Evolutionary conservation across 2,888 invertebrate genomes (phyloP).

Genomic region (Dioctria rufipes): DNA sequence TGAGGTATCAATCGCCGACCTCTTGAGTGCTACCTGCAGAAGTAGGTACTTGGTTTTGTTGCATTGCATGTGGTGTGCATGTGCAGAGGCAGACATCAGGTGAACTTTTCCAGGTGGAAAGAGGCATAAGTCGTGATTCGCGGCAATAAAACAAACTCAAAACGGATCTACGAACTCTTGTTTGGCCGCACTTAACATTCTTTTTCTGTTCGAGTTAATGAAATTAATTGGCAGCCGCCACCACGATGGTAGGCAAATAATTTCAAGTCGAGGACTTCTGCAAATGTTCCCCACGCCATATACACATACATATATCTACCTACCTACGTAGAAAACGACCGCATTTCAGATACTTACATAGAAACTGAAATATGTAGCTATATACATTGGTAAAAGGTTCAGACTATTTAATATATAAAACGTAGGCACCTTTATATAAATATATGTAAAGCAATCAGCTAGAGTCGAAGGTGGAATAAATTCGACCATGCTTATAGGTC

Average conservation of each 20-base stretch:
- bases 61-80: slow-evolving; percentile 16
- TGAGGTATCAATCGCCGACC: slow-evolving; percentile 38
- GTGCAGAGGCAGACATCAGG: slow-evolving; percentile 16
- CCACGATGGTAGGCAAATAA: slow-evolving; percentile 40
- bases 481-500: background rate
- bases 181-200: slow-evolving; percentile 31
- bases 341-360: no score
- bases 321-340: no score
- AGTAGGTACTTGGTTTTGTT: background rate
- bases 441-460: no score
- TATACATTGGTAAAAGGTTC: no score
- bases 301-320: background rate
- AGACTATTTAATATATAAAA: no score
- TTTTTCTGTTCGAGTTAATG: slow-evolving; percentile 40
- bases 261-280: slow-evolving; percentile 36
- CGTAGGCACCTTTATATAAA: no score
- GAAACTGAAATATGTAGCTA: no score
- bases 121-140: slow-evolving; percentile 42
- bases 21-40: slow-evolving; percentile 40
- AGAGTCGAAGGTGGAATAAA: background rate
- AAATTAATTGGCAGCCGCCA: slow-evolving; percentile 51
- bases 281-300: slow-evolving; percentile 4
- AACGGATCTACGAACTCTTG: slow-evolving; percentile 37
- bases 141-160: slow-evolving; percentile 47
- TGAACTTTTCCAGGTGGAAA: slow-evolving; percentile 44